A percentile compares a stretch with the other conserved stretches of the same genome.
These are phyloP conservation scores for Morone chrysops DNA, from an alignment of 2,113 vertebrate genomes.

Conservation along the genomic window DNA sequence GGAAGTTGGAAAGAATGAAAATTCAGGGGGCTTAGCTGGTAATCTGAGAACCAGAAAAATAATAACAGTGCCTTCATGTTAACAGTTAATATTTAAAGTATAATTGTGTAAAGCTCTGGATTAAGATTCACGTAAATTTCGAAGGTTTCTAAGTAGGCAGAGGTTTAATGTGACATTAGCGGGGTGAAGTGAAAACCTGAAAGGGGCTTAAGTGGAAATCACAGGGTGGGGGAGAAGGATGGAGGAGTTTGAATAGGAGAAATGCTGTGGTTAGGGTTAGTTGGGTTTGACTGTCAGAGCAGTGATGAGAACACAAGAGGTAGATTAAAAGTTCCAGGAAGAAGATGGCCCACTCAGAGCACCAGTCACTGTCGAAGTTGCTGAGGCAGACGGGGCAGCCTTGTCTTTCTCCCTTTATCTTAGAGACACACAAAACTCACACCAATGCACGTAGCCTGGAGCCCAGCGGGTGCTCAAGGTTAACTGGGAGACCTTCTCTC, in stretches of 20 bases:
- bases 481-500: constrained; percentile 23
- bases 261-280: constrained; percentile 37
- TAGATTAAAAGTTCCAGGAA: constrained; percentile 53
- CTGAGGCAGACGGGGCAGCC: constrained; percentile 45
- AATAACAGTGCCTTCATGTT: too few species aligned
- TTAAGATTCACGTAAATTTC: background rate
- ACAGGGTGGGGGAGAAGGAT: background rate
- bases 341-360: constrained; percentile 32
- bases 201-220: background rate
- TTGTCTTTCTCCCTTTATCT: constrained; percentile 54
- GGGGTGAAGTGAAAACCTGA: background rate
- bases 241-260: constrained; percentile 25
- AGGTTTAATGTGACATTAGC: background rate
- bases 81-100: too few species aligned
- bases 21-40: too few species aligned
- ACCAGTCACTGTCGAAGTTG: constrained; percentile 36
- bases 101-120: background rate
- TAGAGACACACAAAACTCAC: constrained; percentile 33
- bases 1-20: too few species aligned
- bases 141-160: background rate
- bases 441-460: background rate
- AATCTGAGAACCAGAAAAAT: too few species aligned
- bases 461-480: constrained; percentile 14
- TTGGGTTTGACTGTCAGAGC: constrained; percentile 38
- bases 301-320: constrained; percentile 53